Evolutionary conservation across 2,888 invertebrate genomes (phyloP).

Genomic region (Liopterus haemorrhoidalis): DNA sequence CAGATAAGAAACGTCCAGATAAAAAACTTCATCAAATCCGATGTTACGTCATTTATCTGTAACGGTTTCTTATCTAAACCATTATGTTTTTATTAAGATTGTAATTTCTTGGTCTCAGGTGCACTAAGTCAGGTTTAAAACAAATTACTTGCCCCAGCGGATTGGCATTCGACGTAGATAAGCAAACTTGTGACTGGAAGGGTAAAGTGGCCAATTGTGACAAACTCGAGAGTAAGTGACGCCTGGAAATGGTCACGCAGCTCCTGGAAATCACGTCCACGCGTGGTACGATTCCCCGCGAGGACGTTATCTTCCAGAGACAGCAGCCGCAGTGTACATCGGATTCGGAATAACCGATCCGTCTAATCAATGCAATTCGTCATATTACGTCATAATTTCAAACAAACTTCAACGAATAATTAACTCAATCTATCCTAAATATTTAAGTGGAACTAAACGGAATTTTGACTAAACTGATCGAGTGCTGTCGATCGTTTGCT

Average conservation of each 20-base stretch:
- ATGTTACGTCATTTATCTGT: constrained; percentile 27
- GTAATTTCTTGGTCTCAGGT: constrained; percentile 54
- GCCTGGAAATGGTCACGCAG: constrained; percentile 34
- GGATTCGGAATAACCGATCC: too few relatives aligned
- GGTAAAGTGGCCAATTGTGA: constrained; percentile 96
- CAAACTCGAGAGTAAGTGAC: constrained; percentile 91
- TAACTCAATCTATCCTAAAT: too few relatives aligned
- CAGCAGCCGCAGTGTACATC: too few relatives aligned
- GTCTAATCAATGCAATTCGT: too few relatives aligned
- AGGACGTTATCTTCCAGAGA: too few relatives aligned
- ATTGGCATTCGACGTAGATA: constrained; percentile 95
- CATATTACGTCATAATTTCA: too few relatives aligned
- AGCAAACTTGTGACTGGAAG: constrained; percentile 98
- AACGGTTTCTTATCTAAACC: constrained; percentile 23
- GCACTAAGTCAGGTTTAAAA: constrained; percentile 93
- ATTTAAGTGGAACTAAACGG: too few relatives aligned
- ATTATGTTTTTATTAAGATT: constrained; percentile 10
- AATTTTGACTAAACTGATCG: too few relatives aligned
- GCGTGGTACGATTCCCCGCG: too few relatives aligned
- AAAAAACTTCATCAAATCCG: not conserved
- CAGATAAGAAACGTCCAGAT: constrained; percentile 38
- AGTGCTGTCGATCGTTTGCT: too few relatives aligned
- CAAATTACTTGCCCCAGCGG: constrained; percentile 95
- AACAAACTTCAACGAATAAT: too few relatives aligned
- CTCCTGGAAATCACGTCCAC: too few relatives aligned